A percentile compares a stretch with the other conserved stretches of the same genome.
These are phyloP conservation scores for Drosophila bocqueti DNA, from an alignment of 1,140 invertebrate genomes.

Conservation along the genomic window DNA sequence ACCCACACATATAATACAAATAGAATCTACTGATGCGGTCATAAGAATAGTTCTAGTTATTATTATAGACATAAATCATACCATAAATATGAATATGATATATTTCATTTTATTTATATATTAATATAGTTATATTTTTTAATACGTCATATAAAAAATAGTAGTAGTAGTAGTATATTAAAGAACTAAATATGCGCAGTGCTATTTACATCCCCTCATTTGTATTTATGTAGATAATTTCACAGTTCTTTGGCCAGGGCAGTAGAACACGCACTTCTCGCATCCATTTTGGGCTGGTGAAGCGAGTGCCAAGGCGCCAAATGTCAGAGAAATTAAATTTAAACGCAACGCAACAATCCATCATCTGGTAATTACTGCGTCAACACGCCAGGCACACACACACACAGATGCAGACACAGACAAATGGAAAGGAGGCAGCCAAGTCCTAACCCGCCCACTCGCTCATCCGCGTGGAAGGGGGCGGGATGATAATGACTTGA, in stretches of 20 bases:
- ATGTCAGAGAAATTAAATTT: constrained; percentile 83
- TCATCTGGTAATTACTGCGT: constrained; percentile 83
- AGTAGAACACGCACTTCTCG: constrained; percentile 70
- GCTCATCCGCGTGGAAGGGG: constrained; percentile 26
- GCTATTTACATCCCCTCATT: not conserved
- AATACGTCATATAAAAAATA: too few species aligned
- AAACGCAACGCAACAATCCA: constrained; percentile 83
- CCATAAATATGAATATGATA: not conserved
- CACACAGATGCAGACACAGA: constrained; percentile 16
- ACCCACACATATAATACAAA: constrained; percentile 33
- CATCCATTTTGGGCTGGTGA: constrained; percentile 67
- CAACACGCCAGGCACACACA: constrained; percentile 70
- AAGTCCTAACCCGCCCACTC: constrained; percentile 49
- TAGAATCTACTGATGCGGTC: not conserved
- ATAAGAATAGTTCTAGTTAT: not conserved
- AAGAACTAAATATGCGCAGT: too few species aligned
- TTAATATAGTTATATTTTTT: too few species aligned
- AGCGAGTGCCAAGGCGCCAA: constrained; percentile 72
- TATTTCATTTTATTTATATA: not conserved
- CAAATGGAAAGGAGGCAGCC: constrained; percentile 12
- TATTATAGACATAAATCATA: not conserved
- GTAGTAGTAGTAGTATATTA: not conserved
- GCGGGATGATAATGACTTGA: constrained; percentile 75
- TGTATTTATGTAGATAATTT: constrained; percentile 73
- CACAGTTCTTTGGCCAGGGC: constrained; percentile 74